Evolutionary conservation across 2,888 invertebrate species (phyloP).

Genomic region (Phortica magna): DNA sequence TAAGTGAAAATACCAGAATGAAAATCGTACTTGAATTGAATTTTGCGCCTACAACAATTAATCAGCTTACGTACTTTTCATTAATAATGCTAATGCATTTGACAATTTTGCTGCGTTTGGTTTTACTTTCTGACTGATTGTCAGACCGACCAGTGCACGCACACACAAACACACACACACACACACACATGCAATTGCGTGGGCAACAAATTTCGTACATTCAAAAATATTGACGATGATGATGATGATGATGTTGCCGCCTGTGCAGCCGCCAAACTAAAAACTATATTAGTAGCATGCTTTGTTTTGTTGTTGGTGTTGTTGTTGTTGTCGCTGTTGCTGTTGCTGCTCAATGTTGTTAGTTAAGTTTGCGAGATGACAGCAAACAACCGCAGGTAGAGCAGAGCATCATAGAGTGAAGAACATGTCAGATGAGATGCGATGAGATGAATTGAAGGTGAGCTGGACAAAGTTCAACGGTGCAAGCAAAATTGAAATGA

Average conservation of each 20-base stretch:
- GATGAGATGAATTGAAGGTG: slow-evolving; percentile 7
- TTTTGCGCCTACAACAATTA: background rate
- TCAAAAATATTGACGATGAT: background rate
- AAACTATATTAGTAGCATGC: background rate
- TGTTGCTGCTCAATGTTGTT: background rate
- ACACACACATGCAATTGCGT: too few species aligned
- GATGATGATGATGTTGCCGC: background rate
- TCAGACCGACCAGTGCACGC: background rate
- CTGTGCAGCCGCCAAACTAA: background rate
- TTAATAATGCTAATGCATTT: slow-evolving; percentile 7
- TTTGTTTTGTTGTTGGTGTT: background rate
- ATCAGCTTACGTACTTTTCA: slow-evolving; percentile 23
- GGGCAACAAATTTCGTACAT: background rate
- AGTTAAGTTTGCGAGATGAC: slow-evolving; percentile 20
- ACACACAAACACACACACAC: too few species aligned
- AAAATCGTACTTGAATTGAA: too few species aligned
- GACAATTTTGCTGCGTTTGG: background rate
- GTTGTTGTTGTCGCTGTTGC: background rate
- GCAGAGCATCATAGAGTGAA: background rate
- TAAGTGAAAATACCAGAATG: too few species aligned
- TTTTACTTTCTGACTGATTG: background rate
- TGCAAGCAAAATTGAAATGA: slow-evolving; percentile 58
- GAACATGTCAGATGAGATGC: background rate
- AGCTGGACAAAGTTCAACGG: slow-evolving; percentile 21
- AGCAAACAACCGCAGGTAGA: slow-evolving; percentile 18